Evolutionary conservation across 1,140 invertebrate genomes (phyloP).

Genomic region (Drosophila tani): DNA sequence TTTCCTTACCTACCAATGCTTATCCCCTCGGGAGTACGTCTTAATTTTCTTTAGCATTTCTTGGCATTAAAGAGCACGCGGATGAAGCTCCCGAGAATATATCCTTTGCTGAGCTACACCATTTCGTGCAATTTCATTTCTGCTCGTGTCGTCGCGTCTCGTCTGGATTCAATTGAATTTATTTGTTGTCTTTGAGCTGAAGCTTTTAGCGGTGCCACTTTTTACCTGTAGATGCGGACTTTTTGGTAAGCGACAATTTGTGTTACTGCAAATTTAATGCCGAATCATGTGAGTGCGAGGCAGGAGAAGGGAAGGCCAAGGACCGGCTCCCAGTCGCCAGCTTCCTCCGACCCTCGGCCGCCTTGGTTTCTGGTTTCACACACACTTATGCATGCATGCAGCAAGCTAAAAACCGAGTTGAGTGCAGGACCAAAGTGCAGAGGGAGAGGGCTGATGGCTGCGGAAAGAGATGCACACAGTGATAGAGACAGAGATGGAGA

Average conservation of each 20-base stretch:
- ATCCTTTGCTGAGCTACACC: not conserved
- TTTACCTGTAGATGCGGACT: slow-evolving; percentile 45
- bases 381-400: slow-evolving; percentile 75
- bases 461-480: not conserved
- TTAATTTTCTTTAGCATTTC: slow-evolving; percentile 5
- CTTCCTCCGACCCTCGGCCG: slow-evolving; percentile 14
- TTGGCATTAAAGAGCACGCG: not conserved
- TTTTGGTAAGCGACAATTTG: slow-evolving; percentile 79
- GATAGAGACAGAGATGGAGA: not conserved
- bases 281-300: slow-evolving; percentile 55
- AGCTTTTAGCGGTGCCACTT: slow-evolving; percentile 63
- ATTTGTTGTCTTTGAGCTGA: slow-evolving; percentile 79
- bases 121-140: slow-evolving; percentile 66
- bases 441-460: not conserved
- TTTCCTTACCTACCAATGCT: too few species aligned
- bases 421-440: slow-evolving; percentile 68
- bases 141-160: slow-evolving; percentile 63
- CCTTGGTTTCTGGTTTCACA: slow-evolving; percentile 78
- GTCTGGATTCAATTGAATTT: slow-evolving; percentile 78
- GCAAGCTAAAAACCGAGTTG: slow-evolving; percentile 56
- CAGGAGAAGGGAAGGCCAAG: slow-evolving; percentile 10
- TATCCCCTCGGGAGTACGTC: not conserved
- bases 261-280: slow-evolving; percentile 82
- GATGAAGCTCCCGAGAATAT: too few species aligned
- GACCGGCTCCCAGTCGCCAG: slow-evolving; percentile 12